These are phyloP conservation scores for Pedionomus torquatus DNA, from an alignment of 2,113 vertebrate species.

Conservation along the genomic window DNA sequence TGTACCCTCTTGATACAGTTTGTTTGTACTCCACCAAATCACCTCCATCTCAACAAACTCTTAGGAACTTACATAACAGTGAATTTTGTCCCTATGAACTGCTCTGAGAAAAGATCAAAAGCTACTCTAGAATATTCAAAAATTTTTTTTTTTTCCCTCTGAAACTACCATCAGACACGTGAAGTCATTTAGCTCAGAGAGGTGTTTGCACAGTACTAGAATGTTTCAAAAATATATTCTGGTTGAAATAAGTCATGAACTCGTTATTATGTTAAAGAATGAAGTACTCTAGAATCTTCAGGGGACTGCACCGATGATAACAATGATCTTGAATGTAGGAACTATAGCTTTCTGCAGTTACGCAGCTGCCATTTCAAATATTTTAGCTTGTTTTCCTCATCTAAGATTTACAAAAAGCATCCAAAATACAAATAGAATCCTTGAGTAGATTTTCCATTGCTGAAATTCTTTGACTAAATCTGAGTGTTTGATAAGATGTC, in stretches of 20 bases:
- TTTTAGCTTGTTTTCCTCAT: neutral
- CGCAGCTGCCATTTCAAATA: neutral
- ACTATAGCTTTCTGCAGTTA: neutral
- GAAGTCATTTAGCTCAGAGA: neutral
- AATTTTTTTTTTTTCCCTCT: neutral
- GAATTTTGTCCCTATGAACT: neutral
- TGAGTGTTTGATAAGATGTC: neutral
- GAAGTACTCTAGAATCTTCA: neutral
- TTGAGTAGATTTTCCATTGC: neutral
- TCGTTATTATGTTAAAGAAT: neutral
- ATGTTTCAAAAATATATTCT: neutral
- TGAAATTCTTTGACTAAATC: neutral
- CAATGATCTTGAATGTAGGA: neutral
- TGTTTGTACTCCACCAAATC: neutral
- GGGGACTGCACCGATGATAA: neutral
- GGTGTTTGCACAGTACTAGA: neutral
- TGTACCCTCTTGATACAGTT: neutral
- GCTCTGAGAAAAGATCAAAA: neutral
- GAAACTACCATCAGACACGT: neutral
- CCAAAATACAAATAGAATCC: neutral
- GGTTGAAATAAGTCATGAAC: neutral
- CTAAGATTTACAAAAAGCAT: neutral
- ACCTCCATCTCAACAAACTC: neutral
- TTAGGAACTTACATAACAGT: neutral
- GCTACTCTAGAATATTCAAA: neutral